A percentile compares a stretch with the other conserved stretches of the same genome.
Evolutionary conservation across 1,140 invertebrate genomes (phyloP).

Genomic region (Delia radicum): DNA sequence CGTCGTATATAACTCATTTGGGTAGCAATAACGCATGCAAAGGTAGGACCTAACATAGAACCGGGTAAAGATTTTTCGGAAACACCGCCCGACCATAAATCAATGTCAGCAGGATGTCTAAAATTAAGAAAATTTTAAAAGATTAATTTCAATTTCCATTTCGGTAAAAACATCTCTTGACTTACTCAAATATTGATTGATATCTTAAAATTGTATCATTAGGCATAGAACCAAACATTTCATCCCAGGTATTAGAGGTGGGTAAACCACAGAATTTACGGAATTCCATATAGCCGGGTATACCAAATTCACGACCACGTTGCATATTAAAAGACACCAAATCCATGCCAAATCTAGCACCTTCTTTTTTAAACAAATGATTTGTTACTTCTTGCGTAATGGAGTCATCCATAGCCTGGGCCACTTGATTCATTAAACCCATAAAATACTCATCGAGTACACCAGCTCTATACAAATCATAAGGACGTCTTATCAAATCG

Average conservation of each 20-base stretch:
- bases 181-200: slow-evolving; percentile 73
- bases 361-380: slow-evolving; percentile 87
- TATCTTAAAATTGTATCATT: slow-evolving; percentile 84
- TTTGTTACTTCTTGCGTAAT: slow-evolving; percentile 92
- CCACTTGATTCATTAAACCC: slow-evolving; percentile 91
- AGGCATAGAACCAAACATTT: slow-evolving; percentile 83
- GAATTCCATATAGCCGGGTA: slow-evolving; percentile 91
- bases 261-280: slow-evolving; percentile 88
- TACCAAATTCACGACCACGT: slow-evolving; percentile 86
- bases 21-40: slow-evolving; percentile 94
- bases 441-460: slow-evolving; percentile 89
- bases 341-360: slow-evolving; percentile 84
- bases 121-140: slow-evolving; percentile 3
- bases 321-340: slow-evolving; percentile 94
- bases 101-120: slow-evolving; percentile 82
- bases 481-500: slow-evolving; percentile 83
- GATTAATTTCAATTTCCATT: neutral
- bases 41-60: slow-evolving; percentile 91
- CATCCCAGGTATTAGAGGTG: slow-evolving; percentile 77
- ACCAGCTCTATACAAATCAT: slow-evolving; percentile 86
- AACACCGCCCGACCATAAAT: slow-evolving; percentile 91
- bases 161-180: neutral
- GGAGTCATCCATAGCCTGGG: slow-evolving; percentile 92
- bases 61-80: slow-evolving; percentile 83
- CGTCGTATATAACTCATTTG: slow-evolving; percentile 89